Evolutionary conservation across 1,140 invertebrate species (phyloP).

Genomic region (Ylistrum balloti): DNA sequence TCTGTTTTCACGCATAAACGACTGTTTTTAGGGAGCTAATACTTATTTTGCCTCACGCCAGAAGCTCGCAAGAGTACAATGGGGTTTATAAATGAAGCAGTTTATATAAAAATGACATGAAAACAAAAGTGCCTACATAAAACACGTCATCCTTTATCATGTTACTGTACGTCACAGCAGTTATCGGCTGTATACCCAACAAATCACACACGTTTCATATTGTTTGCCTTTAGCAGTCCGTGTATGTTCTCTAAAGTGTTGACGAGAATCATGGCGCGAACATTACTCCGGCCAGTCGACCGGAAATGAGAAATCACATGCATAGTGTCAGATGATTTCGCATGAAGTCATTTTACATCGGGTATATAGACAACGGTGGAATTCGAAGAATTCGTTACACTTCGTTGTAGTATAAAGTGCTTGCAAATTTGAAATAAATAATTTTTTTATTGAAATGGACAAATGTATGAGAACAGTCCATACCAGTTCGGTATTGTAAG

Average conservation of each 20-base stretch:
- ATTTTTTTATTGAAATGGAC: too few species aligned
- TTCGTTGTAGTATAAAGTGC: too few species aligned
- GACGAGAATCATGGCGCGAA: background rate
- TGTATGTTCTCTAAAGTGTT: background rate
- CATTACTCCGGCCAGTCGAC: background rate
- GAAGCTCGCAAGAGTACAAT: background rate
- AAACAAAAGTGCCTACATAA: background rate
- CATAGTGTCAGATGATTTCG: background rate
- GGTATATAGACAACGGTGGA: background rate
- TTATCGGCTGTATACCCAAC: background rate
- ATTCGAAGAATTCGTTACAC: background rate
- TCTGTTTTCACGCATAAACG: background rate
- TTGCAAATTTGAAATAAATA: too few species aligned
- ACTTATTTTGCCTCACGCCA: background rate
- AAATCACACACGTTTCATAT: background rate
- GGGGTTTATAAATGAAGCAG: background rate
- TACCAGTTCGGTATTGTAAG: too few species aligned
- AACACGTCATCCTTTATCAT: background rate
- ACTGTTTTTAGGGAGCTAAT: background rate
- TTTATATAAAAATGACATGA: background rate
- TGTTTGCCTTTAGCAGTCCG: background rate
- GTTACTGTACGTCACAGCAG: background rate
- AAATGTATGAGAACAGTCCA: too few species aligned
- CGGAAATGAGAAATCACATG: slow-evolving; percentile 2
- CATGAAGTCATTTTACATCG: background rate